Percentiles rank a stretch among this genome's conserved stretches.
Evolutionary conservation across 2,888 invertebrate species (phyloP).

Genomic region (Pheosia gnoma): DNA sequence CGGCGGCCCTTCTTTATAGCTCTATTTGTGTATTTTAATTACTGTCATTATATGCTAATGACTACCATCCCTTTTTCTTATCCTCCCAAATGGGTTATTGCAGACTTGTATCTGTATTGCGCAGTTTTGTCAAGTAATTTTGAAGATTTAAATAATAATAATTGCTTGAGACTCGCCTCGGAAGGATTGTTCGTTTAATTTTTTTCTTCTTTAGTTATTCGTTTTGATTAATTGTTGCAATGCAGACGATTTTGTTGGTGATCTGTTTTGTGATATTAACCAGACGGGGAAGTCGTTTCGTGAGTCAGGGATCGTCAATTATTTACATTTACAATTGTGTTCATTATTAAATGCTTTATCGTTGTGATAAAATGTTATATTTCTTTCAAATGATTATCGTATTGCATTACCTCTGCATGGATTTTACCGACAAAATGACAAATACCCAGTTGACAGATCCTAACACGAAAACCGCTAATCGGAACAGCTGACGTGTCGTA

Average conservation of each 20-base stretch:
- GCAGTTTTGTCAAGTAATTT: conserved; percentile 72
- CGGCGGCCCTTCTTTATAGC: conserved; percentile 84
- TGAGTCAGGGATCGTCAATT: conserved; percentile 59
- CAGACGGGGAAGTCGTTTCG: conserved; percentile 75
- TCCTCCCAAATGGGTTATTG: conserved; percentile 82
- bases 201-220: conserved; percentile 50
- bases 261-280: conserved; percentile 81
- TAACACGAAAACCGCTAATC: conserved; percentile 7
- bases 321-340: conserved; percentile 32
- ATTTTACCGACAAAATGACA: not conserved
- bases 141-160: conserved; percentile 81
- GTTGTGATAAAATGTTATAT: not conserved
- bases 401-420: not conserved
- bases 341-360: conserved; percentile 16
- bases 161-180: conserved; percentile 50
- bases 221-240: conserved; percentile 79
- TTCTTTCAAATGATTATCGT: no score
- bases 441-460: conserved; percentile 8
- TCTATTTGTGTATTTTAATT: conserved; percentile 90
- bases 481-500: conserved; percentile 16
- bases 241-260: conserved; percentile 66
- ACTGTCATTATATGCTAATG: conserved; percentile 87
- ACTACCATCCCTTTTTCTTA: conserved; percentile 85
- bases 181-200: conserved; percentile 66
- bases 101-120: conserved; percentile 78